A percentile compares a stretch with the other conserved stretches of the same genome.
These are phyloP conservation scores for Andrena fulva DNA, from an alignment of 2,888 invertebrate species.

Conservation along the genomic window DNA sequence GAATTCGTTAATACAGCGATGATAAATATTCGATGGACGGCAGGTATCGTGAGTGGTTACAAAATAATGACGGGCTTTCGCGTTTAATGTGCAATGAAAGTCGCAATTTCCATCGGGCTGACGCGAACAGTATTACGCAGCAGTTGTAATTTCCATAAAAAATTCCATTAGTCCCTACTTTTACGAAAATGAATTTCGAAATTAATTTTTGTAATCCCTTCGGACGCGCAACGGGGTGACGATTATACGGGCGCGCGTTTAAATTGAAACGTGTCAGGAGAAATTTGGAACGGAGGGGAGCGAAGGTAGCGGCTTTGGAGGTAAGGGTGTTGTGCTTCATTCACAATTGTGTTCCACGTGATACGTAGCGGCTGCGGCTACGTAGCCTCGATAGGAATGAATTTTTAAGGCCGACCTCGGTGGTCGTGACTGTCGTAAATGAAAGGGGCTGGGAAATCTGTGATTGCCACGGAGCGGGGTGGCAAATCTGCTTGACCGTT, in stretches of 20 bases:
- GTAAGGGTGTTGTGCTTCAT: conserved; percentile 6
- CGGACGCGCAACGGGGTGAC: background rate
- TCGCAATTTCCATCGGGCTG: background rate
- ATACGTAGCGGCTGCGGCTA: background rate
- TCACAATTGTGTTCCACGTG: background rate
- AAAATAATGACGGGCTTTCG: background rate
- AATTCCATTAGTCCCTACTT: background rate
- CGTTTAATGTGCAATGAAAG: background rate
- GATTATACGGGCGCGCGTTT: background rate
- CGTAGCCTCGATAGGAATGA: conserved; percentile 21
- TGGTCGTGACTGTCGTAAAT: background rate
- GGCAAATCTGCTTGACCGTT: background rate
- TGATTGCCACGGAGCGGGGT: too few species aligned
- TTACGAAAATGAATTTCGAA: background rate
- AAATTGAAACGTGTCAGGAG: background rate
- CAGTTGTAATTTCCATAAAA: background rate
- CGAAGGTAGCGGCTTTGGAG: background rate
- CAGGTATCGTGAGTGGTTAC: background rate
- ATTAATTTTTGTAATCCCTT: background rate
- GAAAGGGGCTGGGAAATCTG: background rate
- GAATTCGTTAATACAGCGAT: background rate
- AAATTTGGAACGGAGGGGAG: background rate
- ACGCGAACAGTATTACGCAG: too few species aligned
- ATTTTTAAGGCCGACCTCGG: conserved; percentile 23
- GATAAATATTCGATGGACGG: background rate